Evolutionary conservation across 2,888 invertebrate genomes (phyloP), one percentile per base, ranked within the genome.

Genomic region (Chirona hameri): DNA sequence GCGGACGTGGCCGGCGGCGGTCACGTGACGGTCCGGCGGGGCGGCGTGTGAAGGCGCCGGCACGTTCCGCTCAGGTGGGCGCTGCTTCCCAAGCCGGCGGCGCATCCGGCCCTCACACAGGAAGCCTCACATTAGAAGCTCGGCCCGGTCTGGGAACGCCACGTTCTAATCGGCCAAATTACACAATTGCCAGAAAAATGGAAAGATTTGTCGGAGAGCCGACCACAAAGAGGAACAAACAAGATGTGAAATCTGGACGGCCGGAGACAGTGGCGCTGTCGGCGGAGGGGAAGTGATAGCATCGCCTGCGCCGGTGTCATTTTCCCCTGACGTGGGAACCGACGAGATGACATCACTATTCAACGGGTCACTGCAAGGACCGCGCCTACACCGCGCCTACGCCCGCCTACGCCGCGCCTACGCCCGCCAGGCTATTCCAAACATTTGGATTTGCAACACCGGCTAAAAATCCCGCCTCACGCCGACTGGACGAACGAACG

Each of bases 131-230:
- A 76, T 76, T 76, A 76, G 76, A 39, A 76, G 76, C 76, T 29
- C 39, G 76, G 76, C 39, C 18, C 39, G 21, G 76, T 21, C 76
- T 76, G 76, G 76, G 76, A 76, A 39, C 76, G 76, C 76, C 39
- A 31, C 76, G 76, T 31, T 76, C 39, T 76, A 76, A 76, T 76
- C 76, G 76, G 76, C 29, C 76, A 76, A 76, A 76, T 76, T 76
- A 76, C 76, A 76, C 76, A 76, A 76, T 76, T 76, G 76, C 76
- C 76, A 39, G 76, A 76, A 76, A 76, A 76, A 76, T 76, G 76
- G 76, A 76, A 76, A 76, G 76, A 76, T 76, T 76, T 76, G 76
- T 76, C 76, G 76, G 39, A 39, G 76, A 1, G 14, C 12, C 39
- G 39, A 29, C 76, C 76, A 76, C 76, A 76, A 76, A 24, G 39